Evolutionary conservation across 2,113 vertebrate species (phyloP).

Genomic region (Sander lucioperca): DNA sequence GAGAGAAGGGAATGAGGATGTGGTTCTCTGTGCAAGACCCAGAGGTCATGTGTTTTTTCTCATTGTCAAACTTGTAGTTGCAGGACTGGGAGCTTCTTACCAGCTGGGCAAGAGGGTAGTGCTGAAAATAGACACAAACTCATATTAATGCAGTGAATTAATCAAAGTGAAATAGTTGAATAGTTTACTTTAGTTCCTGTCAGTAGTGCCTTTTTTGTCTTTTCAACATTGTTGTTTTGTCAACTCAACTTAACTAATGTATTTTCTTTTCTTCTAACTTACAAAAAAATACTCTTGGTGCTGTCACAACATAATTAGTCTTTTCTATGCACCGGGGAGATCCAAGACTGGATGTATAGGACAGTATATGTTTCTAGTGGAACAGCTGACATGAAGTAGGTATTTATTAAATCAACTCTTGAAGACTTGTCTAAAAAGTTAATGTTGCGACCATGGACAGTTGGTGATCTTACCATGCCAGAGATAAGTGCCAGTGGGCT

Average conservation of each 20-base stretch:
- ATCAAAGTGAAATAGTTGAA: not conserved
- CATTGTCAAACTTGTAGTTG: slow-evolving; percentile 90
- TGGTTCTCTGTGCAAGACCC: slow-evolving; percentile 91
- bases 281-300: not conserved
- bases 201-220: not conserved
- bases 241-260: too few relatives aligned
- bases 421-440: not conserved
- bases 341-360: not conserved
- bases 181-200: too few relatives aligned
- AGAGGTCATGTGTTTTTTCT: slow-evolving; percentile 86
- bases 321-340: not conserved
- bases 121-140: slow-evolving; percentile 74
- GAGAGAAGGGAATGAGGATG: slow-evolving; percentile 89
- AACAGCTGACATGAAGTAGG: not conserved
- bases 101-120: slow-evolving; percentile 85
- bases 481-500: slow-evolving; percentile 92
- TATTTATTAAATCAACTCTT: not conserved
- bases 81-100: slow-evolving; percentile 91
- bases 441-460: not conserved
- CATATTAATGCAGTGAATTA: not conserved
- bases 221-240: not conserved
- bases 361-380: not conserved
- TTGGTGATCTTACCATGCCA: slow-evolving; percentile 85
- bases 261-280: too few relatives aligned
- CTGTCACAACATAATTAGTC: not conserved